phyloP scores from a whole-genome alignment of 2,888 invertebrate genomes.

The Morinoia aosen region DNA sequence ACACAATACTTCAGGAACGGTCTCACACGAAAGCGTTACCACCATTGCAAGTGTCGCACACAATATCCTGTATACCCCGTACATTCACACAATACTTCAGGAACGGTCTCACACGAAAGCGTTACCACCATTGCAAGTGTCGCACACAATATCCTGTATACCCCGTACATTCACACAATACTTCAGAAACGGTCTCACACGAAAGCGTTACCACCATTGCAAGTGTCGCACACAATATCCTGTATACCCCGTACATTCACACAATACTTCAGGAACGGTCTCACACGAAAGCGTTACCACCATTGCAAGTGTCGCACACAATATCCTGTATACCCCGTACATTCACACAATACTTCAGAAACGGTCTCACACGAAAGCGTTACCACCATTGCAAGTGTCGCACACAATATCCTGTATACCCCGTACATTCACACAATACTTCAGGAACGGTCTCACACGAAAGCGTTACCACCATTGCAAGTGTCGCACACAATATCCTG shows the following conservation, averaged over 20 bases:
- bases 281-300: background rate
- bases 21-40: background rate
- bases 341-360: background rate
- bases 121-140: background rate
- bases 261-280: background rate
- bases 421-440: background rate
- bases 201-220: background rate
- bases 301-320: background rate
- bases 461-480: background rate
- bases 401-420: too few relatives aligned
- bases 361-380: background rate
- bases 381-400: background rate
- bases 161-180: background rate
- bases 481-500: background rate
- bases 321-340: too few relatives aligned
- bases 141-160: too few relatives aligned
- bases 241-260: background rate
- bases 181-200: background rate
- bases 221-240: background rate
- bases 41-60: background rate
- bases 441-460: background rate
- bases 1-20: background rate
- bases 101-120: background rate
- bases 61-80: background rate
- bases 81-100: background rate